phyloP scores from a whole-genome alignment of 1,140 invertebrate genomes.

The Theocolax elegans region DNA sequence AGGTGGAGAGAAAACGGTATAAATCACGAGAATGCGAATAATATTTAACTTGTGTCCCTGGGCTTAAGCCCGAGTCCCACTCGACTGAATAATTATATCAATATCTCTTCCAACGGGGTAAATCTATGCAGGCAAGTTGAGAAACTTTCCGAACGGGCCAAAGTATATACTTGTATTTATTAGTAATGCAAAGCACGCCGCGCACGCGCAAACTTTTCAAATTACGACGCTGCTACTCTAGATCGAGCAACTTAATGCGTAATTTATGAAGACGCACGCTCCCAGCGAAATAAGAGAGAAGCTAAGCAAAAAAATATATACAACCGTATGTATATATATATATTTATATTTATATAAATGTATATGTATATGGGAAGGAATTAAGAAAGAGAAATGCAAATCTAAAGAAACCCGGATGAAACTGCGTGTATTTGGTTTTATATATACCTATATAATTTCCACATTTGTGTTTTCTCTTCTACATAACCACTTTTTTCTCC shows the following conservation, averaged over 20 bases:
- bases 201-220: constrained; percentile 34
- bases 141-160: neutral
- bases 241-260: constrained; percentile 33
- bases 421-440: too few species aligned
- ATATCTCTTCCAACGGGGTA: neutral
- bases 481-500: neutral
- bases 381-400: neutral
- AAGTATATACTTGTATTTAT: constrained; percentile 19
- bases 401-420: too few species aligned
- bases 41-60: neutral
- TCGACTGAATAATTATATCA: constrained; percentile 24
- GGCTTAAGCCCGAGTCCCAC: neutral
- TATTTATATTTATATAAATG: too few species aligned
- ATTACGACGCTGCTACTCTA: constrained; percentile 11
- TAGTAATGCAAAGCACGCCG: constrained; percentile 28
- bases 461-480: neutral
- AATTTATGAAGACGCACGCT: constrained; percentile 30
- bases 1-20: too few species aligned
- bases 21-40: too few species aligned
- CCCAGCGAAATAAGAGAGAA: neutral
- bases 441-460: neutral
- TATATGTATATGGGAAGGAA: neutral
- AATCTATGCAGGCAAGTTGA: neutral
- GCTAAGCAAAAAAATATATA: neutral
- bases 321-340: too few species aligned